A percentile compares a stretch with the other conserved stretches of the same genome.
phyloP scores from a whole-genome alignment of 2,797 vertebrate genomes.

The Gila robusta region DNA sequence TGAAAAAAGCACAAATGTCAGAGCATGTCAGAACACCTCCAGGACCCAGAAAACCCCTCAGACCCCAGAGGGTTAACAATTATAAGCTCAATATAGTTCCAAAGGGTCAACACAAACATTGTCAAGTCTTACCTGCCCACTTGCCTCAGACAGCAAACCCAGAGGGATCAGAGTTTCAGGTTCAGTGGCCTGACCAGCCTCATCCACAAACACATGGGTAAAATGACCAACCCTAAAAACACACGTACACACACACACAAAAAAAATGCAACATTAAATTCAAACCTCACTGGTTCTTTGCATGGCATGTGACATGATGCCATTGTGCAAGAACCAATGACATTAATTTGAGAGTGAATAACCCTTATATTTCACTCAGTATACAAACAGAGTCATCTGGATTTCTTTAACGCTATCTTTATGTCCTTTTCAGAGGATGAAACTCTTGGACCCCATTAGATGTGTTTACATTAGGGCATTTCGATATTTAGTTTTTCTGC shows the following conservation, averaged over 20 bases:
- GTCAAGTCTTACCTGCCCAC: slow-evolving; percentile 84
- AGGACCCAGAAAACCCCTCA: too few relatives aligned
- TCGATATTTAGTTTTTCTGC: background rate
- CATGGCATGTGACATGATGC: too few relatives aligned
- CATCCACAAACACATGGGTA: slow-evolving; percentile 94
- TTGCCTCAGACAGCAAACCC: slow-evolving; percentile 85
- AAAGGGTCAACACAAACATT: background rate
- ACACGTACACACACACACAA: background rate
- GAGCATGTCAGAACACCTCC: too few relatives aligned
- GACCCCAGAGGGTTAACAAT: too few relatives aligned
- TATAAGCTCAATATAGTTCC: background rate
- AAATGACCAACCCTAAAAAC: slow-evolving; percentile 89
- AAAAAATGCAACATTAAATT: background rate
- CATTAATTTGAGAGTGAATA: background rate
- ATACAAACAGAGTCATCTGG: background rate
- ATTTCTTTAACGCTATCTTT: background rate
- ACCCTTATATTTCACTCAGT: background rate
- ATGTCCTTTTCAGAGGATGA: background rate
- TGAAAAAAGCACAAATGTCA: too few relatives aligned
- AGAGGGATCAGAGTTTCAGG: slow-evolving; percentile 93
- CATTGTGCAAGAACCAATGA: too few relatives aligned
- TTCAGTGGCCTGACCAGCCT: slow-evolving; percentile 95
- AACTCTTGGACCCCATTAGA: background rate
- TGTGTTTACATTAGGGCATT: background rate
- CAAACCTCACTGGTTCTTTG: background rate